Evolutionary conservation across 1,140 invertebrate genomes (phyloP), one percentile per base, ranked within the genome.

Genomic region (Zeugodacus cucurbitae): DNA sequence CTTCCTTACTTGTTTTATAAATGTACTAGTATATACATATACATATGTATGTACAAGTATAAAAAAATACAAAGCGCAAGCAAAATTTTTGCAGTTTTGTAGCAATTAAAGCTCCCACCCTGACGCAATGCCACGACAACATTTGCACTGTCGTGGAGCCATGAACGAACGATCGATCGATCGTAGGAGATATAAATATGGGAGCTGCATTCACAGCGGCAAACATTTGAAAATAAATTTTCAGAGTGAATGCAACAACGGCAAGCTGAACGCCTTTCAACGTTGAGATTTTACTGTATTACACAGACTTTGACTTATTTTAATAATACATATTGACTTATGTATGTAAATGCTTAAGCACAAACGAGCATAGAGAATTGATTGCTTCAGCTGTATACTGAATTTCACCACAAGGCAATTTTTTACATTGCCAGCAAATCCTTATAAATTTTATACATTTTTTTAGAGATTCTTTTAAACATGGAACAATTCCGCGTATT

Each of bases 331-430:
- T 62, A 29, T 67, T 17, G n/a, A 67, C 64, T 34, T 29, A 67
- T 67, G 32, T 67, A 67, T 29, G 29, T 67, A 67, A 62, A 67
- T 67, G 29, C 34, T 14, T 70, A 32, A 11, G 34, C 32, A 6
- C 34, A 34, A 78, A 17, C 34, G 67, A 37, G 34, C 17, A 74
- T 41, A 74, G 1, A 22, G 7, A 74, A 41, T 82, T 48, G 74
- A 41, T 82, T 48, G 3, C 22, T 82, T n/a, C 14, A 82, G n/a
- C 41, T 48, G 48, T 4, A 20, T 82, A 48, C 26, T 48, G 74
- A 82, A 82, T 82, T 82, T 82, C 74, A 82, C 41, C 37, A 82
- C 74, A 82, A 82, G 74, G 41, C 74, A 26, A 26, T 82, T 82
- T 26, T 14, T 17, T 48, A n/a, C n/a, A n/a, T 82, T 48, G 74